These are phyloP conservation scores for Mareca penelope DNA, from an alignment of 2,797 vertebrate species.

Conservation along the genomic window DNA sequence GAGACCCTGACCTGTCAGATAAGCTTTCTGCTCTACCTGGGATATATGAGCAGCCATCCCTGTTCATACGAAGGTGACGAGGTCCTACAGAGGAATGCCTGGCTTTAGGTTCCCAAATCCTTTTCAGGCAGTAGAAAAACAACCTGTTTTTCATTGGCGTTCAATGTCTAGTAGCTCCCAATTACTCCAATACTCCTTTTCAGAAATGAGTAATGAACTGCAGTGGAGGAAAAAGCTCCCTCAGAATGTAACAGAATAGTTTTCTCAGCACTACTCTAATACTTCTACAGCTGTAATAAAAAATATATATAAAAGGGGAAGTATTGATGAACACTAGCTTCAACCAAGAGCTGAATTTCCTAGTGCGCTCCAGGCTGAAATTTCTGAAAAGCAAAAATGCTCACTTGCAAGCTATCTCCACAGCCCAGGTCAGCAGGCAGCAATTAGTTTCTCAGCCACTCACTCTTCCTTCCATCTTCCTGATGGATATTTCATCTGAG, in stretches of 20 bases:
- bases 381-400: slow-evolving; percentile 38
- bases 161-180: background rate
- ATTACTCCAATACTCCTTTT: background rate
- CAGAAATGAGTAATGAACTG: background rate
- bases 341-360: slow-evolving; percentile 15
- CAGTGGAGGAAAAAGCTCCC: background rate
- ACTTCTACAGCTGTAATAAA: background rate
- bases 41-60: background rate
- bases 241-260: background rate
- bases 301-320: background rate
- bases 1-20: background rate
- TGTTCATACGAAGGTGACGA: background rate
- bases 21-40: accelerated
- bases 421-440: slow-evolving; percentile 40
- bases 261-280: background rate
- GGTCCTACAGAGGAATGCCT: background rate
- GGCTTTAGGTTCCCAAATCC: background rate
- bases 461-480: slow-evolving; percentile 54
- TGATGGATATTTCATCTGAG: slow-evolving; percentile 61
- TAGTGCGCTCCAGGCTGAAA: slow-evolving; percentile 13
- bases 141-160: background rate
- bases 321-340: slow-evolving; percentile 29
- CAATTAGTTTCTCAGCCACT: slow-evolving; percentile 51
- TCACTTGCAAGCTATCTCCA: slow-evolving; percentile 43
- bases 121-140: background rate